phyloP scores from a whole-genome alignment of 2,888 invertebrate species.

The Nemapogon koenigi region DNA sequence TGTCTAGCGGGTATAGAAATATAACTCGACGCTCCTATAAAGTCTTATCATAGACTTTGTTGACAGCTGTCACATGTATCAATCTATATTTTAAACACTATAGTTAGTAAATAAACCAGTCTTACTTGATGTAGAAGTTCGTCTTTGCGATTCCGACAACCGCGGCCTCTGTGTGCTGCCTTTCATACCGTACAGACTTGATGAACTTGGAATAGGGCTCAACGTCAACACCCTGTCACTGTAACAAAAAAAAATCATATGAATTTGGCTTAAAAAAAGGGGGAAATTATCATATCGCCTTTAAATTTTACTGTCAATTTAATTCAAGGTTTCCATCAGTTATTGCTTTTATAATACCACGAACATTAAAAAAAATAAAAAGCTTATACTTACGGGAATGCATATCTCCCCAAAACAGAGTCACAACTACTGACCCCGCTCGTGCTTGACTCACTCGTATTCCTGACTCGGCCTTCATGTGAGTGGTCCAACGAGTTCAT shows the following conservation, averaged over 20 bases:
- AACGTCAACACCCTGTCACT: conserved; percentile 79
- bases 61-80: no score
- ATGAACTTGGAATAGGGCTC: conserved; percentile 89
- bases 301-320: background rate
- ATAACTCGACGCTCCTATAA: no score
- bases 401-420: conserved; percentile 69
- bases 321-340: no score
- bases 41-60: no score
- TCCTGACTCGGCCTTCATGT: conserved; percentile 49
- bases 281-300: background rate
- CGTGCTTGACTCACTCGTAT: conserved; percentile 76
- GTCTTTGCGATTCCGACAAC: conserved; percentile 54
- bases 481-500: conserved; percentile 49
- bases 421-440: conserved; percentile 86
- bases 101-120: background rate
- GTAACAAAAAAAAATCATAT: conserved; percentile 18
- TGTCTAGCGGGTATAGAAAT: no score
- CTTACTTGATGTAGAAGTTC: conserved; percentile 66
- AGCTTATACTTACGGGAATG: conserved; percentile 61
- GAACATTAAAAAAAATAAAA: no score
- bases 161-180: conserved; percentile 43
- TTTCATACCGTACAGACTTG: conserved; percentile 68
- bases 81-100: no score
- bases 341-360: no score
- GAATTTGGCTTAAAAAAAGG: background rate